Evolutionary conservation across 2,113 vertebrate genomes (phyloP), one percentile per base, ranked within the genome.

Genomic region (Mus spicilegus): DNA sequence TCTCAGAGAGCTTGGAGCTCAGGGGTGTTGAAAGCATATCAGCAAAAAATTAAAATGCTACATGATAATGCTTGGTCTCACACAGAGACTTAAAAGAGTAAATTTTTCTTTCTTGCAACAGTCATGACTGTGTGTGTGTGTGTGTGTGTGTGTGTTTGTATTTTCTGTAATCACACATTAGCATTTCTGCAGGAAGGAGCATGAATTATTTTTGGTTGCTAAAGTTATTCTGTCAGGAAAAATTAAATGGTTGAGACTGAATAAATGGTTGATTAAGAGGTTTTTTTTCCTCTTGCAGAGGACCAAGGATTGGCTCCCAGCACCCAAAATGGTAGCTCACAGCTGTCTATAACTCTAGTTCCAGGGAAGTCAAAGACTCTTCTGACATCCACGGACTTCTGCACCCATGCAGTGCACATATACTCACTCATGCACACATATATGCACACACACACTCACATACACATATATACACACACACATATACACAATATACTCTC

Each of bases 161-260:
- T 81, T 75, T 89, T 51, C 70, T 87, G 22, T 96, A 77, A 78
- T 72, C 20, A 80, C 13, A 46, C 36, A 49, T 80, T 86, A 81
- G 19, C 49, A 36, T 96, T 90, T 96, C 22, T 81, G 24, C 56
- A 76, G 81, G 39, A 94, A 96, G 26, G 51, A 65, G 56, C 30
- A 63, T 93, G 80, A 49, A 87, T 90, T 88, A 61, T 56, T 81
- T 93, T 87, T 73, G 80, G 46, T 61, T 95, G 51, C 73, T 69
- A 76, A 16, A 70, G 39, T 9, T 46, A 67, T 67, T 73, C 54
- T 73, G 65, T 72, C 11, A 84, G 73, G 76, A 91, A 77, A 77
- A 84, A 46, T 85, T 46, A 67, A 86, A 67, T 46, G 58, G 36
- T 16, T 82, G 58, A 26, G n/a, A 61, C 24, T 63, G 12, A n/a